These are phyloP conservation scores for Poeciliopsis presidionis DNA, from an alignment of 2,797 vertebrate genomes.

Conservation along the genomic window DNA sequence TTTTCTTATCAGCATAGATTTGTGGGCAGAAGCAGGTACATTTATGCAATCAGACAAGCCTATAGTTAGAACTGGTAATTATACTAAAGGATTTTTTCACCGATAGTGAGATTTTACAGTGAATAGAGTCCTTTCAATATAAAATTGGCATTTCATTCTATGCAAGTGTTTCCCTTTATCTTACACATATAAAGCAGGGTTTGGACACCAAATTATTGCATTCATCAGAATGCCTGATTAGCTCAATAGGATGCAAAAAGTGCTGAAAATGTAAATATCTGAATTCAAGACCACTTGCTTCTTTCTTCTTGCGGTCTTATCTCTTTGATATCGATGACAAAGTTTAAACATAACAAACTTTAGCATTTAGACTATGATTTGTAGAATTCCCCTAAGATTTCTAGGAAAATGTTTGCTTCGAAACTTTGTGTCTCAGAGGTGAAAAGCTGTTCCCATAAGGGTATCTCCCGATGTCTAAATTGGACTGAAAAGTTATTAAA, in stretches of 20 bases:
- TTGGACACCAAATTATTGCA: background rate
- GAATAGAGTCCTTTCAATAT: background rate
- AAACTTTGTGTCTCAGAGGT: background rate
- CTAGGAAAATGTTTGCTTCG: background rate
- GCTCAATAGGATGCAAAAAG: background rate
- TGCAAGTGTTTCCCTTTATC: background rate
- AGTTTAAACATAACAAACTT: background rate
- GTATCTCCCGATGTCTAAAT: background rate
- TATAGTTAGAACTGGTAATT: background rate
- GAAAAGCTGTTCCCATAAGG: background rate
- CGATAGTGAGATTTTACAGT: background rate
- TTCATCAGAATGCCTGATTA: background rate
- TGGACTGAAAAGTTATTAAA: background rate
- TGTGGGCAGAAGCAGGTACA: constrained; percentile 7
- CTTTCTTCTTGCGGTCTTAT: background rate
- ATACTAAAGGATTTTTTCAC: background rate
- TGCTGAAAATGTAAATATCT: background rate
- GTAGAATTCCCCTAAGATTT: no score
- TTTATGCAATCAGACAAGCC: background rate
- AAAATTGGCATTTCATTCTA: background rate
- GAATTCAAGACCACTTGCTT: background rate
- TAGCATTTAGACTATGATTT: background rate
- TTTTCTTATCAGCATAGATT: constrained; percentile 10
- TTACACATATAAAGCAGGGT: background rate
- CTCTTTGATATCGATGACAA: background rate